Evolutionary conservation across 1,140 invertebrate species (phyloP), one percentile per base, ranked within the genome.

Genomic region (Drosophila tani): DNA sequence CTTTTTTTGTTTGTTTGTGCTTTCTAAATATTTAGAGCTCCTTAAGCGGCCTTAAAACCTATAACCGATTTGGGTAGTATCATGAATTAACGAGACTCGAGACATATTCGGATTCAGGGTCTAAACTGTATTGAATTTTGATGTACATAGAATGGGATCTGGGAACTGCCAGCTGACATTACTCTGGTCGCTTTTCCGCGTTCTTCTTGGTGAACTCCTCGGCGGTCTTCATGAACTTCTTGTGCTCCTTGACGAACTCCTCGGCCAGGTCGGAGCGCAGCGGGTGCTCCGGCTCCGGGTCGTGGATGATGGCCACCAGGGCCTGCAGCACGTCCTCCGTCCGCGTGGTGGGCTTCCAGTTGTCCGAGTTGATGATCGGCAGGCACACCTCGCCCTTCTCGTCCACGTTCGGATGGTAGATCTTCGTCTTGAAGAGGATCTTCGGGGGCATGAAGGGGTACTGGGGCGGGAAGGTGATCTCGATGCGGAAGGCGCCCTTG

Each of bases 301-400:
- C 98, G 93, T 99, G 98, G 15, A 99, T 97, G 93, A 99, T 95
- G 50, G 97, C 97, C 76, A 99, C 96, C 84, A 99, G 94, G 17
- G 98, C 97, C 95, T 99, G 97, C 86, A 99, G 97, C 57, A 99
- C 98, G 96, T 99, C 98, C 94, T 99, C 98, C 75, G 98, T 99
- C 95, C 98, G 98, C 9, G 99, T 99, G 51, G 99, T 99, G 62
- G 99, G 99, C 94, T 99, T 99, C 99, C 99, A 99, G 94, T 99
- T 99, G 93, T 99, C 99, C 58, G 98, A 96, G 93, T 96, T 97
- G 79, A 99, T 99, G 58, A 99, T 99, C 9, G 98, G 97, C 86
- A 99, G 94, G 94, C 98, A 99, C 8, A 99, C 97, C 93, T 99
- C 98, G 5, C 99, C 99, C 91, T 99, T 99, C 93, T 99, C 99